phyloP scores from a whole-genome alignment of 2,113 vertebrate genomes.

The Phycodurus eques region DNA sequence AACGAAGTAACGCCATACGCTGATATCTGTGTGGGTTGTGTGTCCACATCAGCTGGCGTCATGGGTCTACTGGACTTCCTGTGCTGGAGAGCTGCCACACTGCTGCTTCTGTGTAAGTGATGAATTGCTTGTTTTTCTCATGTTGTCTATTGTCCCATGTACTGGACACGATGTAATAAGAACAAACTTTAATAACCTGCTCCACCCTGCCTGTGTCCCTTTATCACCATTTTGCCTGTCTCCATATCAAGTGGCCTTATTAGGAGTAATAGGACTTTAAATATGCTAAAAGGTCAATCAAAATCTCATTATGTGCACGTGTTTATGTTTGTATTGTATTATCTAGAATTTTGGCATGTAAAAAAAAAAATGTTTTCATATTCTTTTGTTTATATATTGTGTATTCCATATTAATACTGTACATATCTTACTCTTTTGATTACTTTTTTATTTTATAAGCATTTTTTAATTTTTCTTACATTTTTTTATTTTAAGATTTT shows the following conservation, averaged over 20 bases:
- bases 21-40: constrained; percentile 36
- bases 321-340: too few relatives aligned
- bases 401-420: too few relatives aligned
- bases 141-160: not conserved
- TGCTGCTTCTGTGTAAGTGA: constrained; percentile 62
- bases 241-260: not conserved
- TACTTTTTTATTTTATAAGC: too few relatives aligned
- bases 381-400: too few relatives aligned
- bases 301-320: too few relatives aligned
- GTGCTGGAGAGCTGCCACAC: constrained; percentile 44
- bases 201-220: not conserved
- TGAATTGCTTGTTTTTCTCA: not conserved
- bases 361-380: too few relatives aligned
- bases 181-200: not conserved
- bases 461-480: too few relatives aligned
- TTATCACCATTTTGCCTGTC: not conserved
- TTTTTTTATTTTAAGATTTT: too few relatives aligned
- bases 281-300: too few relatives aligned
- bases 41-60: constrained; percentile 50
- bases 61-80: constrained; percentile 53
- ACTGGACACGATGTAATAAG: not conserved
- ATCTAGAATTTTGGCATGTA: too few relatives aligned
- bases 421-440: too few relatives aligned
- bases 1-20: not conserved
- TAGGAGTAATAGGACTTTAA: not conserved